Percentiles rank a stretch among this genome's conserved stretches.
These are phyloP conservation scores for Scatophagus argus DNA, from an alignment of 2,113 vertebrate species.

Conservation along the genomic window DNA sequence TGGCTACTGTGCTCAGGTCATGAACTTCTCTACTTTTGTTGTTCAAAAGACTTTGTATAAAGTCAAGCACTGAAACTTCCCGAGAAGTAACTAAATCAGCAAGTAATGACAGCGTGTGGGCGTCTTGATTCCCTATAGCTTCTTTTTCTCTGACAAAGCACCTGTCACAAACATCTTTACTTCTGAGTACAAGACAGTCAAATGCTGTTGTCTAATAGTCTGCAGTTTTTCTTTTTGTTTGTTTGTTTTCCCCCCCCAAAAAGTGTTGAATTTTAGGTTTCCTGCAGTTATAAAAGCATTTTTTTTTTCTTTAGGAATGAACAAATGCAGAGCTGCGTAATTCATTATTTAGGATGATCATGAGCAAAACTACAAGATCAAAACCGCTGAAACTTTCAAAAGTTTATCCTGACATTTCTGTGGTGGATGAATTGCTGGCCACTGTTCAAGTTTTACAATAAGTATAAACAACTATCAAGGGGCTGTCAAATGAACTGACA, in stretches of 20 bases:
- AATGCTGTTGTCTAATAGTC: background rate
- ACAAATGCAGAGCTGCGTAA: background rate
- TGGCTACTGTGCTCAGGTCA: no score
- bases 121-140: background rate
- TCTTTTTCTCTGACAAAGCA: background rate
- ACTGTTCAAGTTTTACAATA: background rate
- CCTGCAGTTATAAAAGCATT: background rate
- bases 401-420: background rate
- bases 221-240: no score
- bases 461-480: background rate
- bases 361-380: background rate
- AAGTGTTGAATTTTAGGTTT: background rate
- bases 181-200: background rate
- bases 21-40: background rate
- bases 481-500: background rate
- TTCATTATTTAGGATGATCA: background rate
- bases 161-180: background rate
- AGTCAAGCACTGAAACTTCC: background rate
- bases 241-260: no score
- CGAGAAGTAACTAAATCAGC: background rate
- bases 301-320: background rate
- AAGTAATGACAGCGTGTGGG: slow-evolving; percentile 1
- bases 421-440: background rate
- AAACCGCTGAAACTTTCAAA: background rate
- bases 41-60: background rate